phyloP scores from a whole-genome alignment of 2,888 invertebrate species.

The Cephus runcator region DNA sequence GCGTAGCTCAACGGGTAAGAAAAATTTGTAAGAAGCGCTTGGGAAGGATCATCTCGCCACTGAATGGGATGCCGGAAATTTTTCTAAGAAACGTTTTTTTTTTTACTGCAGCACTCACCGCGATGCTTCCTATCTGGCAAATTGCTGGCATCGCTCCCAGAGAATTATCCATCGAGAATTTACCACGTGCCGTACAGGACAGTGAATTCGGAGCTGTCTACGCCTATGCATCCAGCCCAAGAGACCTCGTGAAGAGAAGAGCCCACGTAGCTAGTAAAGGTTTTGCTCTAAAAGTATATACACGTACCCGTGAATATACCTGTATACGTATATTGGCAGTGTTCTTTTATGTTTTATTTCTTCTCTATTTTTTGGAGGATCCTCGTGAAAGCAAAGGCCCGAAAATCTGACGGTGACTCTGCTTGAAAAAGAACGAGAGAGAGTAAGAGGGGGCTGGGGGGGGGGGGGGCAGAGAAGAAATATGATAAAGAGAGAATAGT shows the following conservation, averaged over 20 bases:
- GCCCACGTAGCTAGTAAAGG: not conserved
- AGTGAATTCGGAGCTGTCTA: not conserved
- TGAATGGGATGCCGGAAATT: not conserved
- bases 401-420: not conserved
- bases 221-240: not conserved
- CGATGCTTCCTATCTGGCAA: not conserved
- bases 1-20: not conserved
- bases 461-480: not conserved
- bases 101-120: not conserved
- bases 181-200: not conserved
- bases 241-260: not conserved
- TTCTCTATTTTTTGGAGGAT: not conserved
- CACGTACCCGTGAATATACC: not conserved
- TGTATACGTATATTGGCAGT: not conserved
- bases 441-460: not conserved
- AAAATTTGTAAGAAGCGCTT: not conserved
- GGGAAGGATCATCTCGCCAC: not conserved
- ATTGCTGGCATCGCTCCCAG: not conserved
- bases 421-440: not conserved
- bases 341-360: not conserved
- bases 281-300: not conserved
- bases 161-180: not conserved
- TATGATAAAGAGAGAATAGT: conserved; percentile 8
- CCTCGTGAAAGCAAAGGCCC: not conserved
- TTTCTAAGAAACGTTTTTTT: not conserved